Evolutionary conservation across 1,140 invertebrate genomes (phyloP), one percentile per base, ranked within the genome.

Genomic region (Lethocerus indicus): DNA sequence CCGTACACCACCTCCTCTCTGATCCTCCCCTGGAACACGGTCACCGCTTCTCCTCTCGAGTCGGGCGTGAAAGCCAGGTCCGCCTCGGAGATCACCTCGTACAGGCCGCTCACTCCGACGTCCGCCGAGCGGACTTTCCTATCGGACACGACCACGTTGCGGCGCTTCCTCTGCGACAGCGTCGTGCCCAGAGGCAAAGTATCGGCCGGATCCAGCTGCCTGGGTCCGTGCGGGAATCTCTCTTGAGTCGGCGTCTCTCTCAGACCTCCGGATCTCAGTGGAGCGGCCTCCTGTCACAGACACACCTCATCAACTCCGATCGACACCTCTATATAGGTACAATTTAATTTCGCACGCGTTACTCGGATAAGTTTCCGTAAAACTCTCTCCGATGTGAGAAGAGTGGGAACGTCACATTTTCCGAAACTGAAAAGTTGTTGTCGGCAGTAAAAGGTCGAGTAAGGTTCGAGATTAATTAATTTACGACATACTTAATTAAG

Each of bases 61-160:
- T 88, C 83, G 0, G 85, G 83, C 56, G 81, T 85, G 62, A 92
- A 93, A n/a, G 84, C 86, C 20, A 93, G 66, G 63, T 93, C 89
- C 12, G 85, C 83, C 64, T 89, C 85, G 2, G 86, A 88, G 24
- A 92, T 88, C n/a, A 93, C 52, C 55, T 89, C 83, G 63, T 87
- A 91, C 32, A 86, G 73, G 2, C 84, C 85, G 54, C 77, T 83
- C 16, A 90, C 87, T 7, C 84, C 87, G 12, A 88, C 83, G 60
- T 86, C 86, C 2, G 81, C 83, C 52, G 80, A 86, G 21, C 81
- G 73, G 12, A 71, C 77, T 58, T 83, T 80, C 4, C 83, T 68
- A 58, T 83, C 79, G 6, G 78, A 74, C 13, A 82, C 71, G 0
- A 76, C 70, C 1, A 84, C 68, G 0, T 79, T 79, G 18, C 86